Conservation (phyloP, 2,113 vertebrate species). For the Pandion haliaetus region DNA sequence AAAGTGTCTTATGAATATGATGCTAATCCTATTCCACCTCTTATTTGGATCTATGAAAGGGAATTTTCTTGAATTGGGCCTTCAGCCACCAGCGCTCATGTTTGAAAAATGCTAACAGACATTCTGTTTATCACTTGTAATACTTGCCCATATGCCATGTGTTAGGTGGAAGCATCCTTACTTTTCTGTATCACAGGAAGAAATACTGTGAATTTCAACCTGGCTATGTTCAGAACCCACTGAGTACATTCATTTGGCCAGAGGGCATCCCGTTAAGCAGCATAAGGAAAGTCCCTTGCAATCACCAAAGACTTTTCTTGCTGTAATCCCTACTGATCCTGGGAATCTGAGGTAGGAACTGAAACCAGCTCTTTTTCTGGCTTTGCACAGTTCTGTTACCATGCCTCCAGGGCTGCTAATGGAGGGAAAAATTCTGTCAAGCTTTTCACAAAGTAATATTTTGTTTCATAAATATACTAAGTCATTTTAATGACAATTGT, state of each 20-base stretch:
- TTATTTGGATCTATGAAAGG: neutral
- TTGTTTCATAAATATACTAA: neutral
- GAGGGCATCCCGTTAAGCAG: neutral
- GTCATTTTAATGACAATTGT: slow-evolving; percentile 2
- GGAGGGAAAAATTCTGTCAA: neutral
- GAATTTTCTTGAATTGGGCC: neutral
- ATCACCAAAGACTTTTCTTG: neutral
- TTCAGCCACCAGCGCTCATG: neutral
- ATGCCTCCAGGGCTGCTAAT: neutral
- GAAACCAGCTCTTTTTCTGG: neutral
- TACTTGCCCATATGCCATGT: slow-evolving; percentile 15
- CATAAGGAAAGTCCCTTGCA: slow-evolving; percentile 13
- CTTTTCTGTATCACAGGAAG: neutral
- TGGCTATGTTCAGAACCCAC: neutral
- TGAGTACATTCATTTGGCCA: neutral
- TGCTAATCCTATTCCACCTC: neutral
- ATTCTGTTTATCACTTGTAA: slow-evolving; percentile 28
- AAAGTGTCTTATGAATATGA: neutral
- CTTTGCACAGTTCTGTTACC: neutral
- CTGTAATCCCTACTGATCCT: slow-evolving; percentile 2
- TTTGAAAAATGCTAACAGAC: slow-evolving; percentile 31
- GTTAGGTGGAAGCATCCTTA: neutral
- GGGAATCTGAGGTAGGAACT: neutral
- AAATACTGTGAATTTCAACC: neutral
- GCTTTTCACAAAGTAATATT: neutral